Base-by-base conservation (phyloP, 2,113 vertebrate species). In the Fulica atra region DNA sequence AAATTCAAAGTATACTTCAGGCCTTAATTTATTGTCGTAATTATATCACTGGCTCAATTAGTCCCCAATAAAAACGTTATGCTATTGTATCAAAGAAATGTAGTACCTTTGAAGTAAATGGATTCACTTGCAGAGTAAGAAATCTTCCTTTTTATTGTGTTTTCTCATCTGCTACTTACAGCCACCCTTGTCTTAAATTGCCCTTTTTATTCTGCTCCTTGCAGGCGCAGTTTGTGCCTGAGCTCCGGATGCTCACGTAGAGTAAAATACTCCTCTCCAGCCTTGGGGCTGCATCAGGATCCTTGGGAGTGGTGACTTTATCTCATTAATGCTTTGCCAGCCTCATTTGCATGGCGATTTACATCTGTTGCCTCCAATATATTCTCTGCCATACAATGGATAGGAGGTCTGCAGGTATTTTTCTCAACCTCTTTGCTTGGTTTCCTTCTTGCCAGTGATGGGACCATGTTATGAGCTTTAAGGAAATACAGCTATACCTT, bases 41-140 rank as follows among this genome's bases (percentile, higher is more conserved):
- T 97, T 97, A 93, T 93, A 92, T 80, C 93, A 81, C 77, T 91
- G 93, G 94, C 97, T 98, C 95, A 96, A 94, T 97, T 97, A 97
- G 94, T 81, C 82, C 88, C 92, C 91, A 92, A 72, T 96, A 89
- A 94, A 97, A 96, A 57, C 3, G 82, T 90, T 65, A 84, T 38
- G 64, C 85, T 85, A 40, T 91, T 95, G 31, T 64, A 81, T 33
- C 50, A 69, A 74, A 81, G 88, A 77, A 91, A 93, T 72, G 53
- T 79, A 94, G 84, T 80, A 88, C 79, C 95, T 89, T 90, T 89
- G 91, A 92, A 96, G 81, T 88, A 86, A 95, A 91, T 54, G 85
- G 76, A 94, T 80, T 88, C 51, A 60, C 91, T 94, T 33, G 66
- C 78, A 72, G 87, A 33, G 33, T 35, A 51, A 94, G 74, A 95